Base-by-base conservation (phyloP, 2,888 invertebrate species). In the Phortica okadai region DNA sequence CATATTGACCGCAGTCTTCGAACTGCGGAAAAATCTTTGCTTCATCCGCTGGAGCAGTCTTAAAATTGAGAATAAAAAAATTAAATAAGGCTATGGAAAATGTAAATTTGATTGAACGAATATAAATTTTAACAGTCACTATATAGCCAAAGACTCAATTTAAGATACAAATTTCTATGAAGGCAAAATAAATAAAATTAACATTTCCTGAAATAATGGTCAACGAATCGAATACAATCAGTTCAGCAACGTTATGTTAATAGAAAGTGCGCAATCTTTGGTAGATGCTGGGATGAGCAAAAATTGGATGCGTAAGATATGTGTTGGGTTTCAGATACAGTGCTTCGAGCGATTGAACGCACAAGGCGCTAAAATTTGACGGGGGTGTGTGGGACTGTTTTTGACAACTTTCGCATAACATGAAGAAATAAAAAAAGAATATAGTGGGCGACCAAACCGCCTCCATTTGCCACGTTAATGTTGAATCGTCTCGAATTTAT, bases 331-430 rank as follows among this genome's bases (percentile, higher is more conserved):
- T 83, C 83, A 85, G 85, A 86, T 83, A 79, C 83, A 79, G 75
- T 73, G 74, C 25, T 58, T 66, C 6, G 33, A 58, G 69, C 66
- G 45, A 58, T 50, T 41, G 64, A n/a, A 6, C 7, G 67, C 8
- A 11, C 6, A 33, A 14, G 69, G 74, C 78, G 81, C 21, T 16
- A 21, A 59, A 59, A 59, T 59, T 21, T 21, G 21, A 21, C 21
- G 21, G 21, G 21, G 21, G 21, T 21, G 21, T 21, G 21, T 21
- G 59, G 78, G 80, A 81, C 78, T 81, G 80, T 78, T 82, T 77
- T 88, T 86, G 88, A 87, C 88, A 88, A 86, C 80, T 86, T 85
- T 88, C 78, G 81, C 78, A 81, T 79, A 89, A 88, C 2, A 88
- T 87, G 82, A 82, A 81, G 83, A 82, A 82, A 82, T 89, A 82